Conservation (phyloP, 2,797 vertebrate genomes). For the Acanthiza pusilla region DNA sequence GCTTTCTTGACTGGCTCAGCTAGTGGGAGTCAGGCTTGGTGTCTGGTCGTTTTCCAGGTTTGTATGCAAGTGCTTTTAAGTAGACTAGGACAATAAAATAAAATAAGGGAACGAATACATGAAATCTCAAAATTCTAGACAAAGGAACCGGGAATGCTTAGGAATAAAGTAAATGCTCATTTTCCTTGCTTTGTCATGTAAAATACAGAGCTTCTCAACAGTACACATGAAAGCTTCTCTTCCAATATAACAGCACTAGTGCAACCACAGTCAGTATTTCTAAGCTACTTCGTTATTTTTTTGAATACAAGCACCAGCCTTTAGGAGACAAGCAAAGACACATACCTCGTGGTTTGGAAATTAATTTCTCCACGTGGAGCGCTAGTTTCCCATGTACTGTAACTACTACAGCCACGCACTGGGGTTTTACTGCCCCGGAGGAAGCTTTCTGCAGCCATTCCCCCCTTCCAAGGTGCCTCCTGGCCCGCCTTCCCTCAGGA, state of each 20-base stretch:
- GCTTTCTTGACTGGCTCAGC: background rate
- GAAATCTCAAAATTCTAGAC: background rate
- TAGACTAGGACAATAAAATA: rapidly evolving
- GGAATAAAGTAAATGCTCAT: background rate
- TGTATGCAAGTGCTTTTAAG: background rate
- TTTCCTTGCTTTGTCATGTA: background rate
- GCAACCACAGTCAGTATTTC: rapidly evolving
- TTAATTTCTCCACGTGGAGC: background rate
- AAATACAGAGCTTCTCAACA: background rate
- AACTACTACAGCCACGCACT: rapidly evolving
- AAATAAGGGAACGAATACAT: rapidly evolving
- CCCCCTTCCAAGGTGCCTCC: rapidly evolving
- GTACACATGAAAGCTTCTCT: rapidly evolving
- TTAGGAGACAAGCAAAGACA: background rate
- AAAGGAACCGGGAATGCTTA: rapidly evolving
- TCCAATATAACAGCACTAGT: rapidly evolving
- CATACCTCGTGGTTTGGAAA: background rate
- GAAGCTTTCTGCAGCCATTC: no score
- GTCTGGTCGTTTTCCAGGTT: background rate
- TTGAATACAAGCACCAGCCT: background rate
- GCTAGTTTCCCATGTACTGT: rapidly evolving
- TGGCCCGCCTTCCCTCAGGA: background rate
- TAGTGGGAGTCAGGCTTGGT: rapidly evolving
- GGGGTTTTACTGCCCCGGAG: rapidly evolving
- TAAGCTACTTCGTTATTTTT: no score